Conservation (phyloP, 2,797 vertebrate species). For the Chloroceryle amazona region DNA sequence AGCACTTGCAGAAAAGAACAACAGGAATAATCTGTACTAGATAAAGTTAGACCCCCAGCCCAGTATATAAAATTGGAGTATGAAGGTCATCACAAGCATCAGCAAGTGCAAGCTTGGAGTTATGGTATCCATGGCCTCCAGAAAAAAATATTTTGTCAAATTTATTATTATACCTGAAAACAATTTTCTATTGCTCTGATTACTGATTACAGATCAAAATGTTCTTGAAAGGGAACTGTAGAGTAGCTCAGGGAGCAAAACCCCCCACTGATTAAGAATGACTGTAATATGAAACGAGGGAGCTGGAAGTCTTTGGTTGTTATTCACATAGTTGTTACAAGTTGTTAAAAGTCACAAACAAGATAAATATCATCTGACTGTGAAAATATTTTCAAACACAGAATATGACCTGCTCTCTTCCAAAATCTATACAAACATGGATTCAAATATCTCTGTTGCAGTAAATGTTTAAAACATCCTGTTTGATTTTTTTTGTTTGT, state of each 20-base stretch:
- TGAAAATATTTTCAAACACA: neutral
- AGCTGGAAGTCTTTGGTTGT: neutral
- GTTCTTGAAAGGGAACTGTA: neutral
- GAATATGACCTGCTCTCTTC: neutral
- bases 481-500: neutral
- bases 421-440: neutral
- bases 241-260: neutral
- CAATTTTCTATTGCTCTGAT: neutral
- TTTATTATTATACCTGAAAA: neutral
- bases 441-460: neutral
- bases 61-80: neutral
- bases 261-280: neutral
- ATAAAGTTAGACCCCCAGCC: neutral
- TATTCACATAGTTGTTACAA: neutral
- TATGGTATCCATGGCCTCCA: neutral
- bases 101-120: neutral
- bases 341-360: neutral
- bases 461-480: neutral
- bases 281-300: neutral
- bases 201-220: neutral
- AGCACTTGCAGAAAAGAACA: neutral
- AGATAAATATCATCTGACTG: neutral
- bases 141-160: neutral
- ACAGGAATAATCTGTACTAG: neutral
- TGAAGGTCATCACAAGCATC: neutral